Base-by-base conservation (phyloP, 1,140 invertebrate species). In the Batillaria attramentaria region DNA sequence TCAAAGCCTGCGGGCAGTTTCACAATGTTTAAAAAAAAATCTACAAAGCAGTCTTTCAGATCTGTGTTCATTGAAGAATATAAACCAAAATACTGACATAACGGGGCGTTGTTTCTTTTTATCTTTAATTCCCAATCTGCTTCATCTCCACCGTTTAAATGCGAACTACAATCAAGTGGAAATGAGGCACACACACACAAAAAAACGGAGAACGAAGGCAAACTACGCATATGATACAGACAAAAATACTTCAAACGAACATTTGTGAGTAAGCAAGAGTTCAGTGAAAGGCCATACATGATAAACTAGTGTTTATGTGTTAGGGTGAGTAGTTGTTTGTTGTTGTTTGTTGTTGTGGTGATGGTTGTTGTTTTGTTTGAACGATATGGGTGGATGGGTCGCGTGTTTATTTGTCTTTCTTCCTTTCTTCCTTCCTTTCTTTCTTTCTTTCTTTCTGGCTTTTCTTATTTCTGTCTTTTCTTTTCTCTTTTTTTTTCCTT, bases 301-400 rank as follows among this genome's bases (percentile, higher is more conserved):
- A 60, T 60, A 60, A 60, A 60, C n/a, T n/a, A n/a, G n/a, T 62
- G 10, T 62, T 20, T 62, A 28, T 62, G 57, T 62, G n/a, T 62
- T 16, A 28, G n/a, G n/a, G 10, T 62, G n/a, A 28, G n/a, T 62
- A 6, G 33, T 3, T 1, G 24, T 39, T 13, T 69, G n/a, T 69
- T 5, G 31, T 2, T 1, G 33, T 16, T 69, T 35, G 33, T 35
- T 69, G 33, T 13, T 13, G 46, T 50, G 46, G 24, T 24, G 46
- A 24, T 50, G 46, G 10, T 50, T 24, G 24, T 13, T 50, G 46
- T 13, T 10, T 50, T 50, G 24, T 13, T 50, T 50, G 46, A 24
- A 13, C 46, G 46, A 10, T 50, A 50, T 10, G 46, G 46, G 46
- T 10, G 46, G 10, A 13, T 50, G 10, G 46, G 24, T 10, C 46